Conservation (phyloP, 2,888 invertebrate species). For the Chymomyza fuscimana region DNA sequence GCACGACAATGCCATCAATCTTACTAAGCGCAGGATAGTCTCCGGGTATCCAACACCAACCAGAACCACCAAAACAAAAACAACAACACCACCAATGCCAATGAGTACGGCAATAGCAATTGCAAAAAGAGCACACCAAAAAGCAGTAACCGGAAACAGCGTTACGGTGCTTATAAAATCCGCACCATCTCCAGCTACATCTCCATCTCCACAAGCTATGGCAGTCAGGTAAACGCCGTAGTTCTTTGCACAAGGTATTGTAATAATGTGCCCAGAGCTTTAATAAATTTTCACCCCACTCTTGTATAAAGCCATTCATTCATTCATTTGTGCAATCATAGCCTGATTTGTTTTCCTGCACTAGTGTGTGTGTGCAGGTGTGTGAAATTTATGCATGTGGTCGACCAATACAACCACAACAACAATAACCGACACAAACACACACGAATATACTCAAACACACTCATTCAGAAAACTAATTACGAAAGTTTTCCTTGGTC, state of each 20-base stretch:
- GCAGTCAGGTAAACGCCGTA: constrained; percentile 34
- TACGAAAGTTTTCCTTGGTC: constrained; percentile 55
- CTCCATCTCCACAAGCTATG: constrained; percentile 25
- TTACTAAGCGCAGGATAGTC: constrained; percentile 6
- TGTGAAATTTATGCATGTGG: constrained; percentile 44
- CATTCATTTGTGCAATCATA: constrained; percentile 49
- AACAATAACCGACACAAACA: constrained; percentile 18
- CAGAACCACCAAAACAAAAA: background rate
- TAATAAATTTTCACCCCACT: constrained; percentile 3
- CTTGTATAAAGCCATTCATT: constrained; percentile 26
- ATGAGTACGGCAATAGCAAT: background rate
- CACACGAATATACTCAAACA: constrained; percentile 14
- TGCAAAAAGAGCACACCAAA: background rate
- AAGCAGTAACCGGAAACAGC: constrained; percentile 1
- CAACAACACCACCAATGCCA: background rate
- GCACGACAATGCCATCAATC: constrained; percentile 51
- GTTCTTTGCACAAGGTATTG: constrained; percentile 30
- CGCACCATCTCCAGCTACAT: background rate
- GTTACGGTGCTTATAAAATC: background rate
- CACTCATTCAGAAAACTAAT: constrained; percentile 51
- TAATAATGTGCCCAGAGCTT: constrained; percentile 22
- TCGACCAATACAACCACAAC: constrained; percentile 2
- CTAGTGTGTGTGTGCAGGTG: constrained; percentile 14
- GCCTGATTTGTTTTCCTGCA: constrained; percentile 46
- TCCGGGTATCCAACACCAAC: too few relatives aligned